These are phyloP conservation scores for Euwallacea similis DNA, from an alignment of 1,140 invertebrate species.

Conservation along the genomic window DNA sequence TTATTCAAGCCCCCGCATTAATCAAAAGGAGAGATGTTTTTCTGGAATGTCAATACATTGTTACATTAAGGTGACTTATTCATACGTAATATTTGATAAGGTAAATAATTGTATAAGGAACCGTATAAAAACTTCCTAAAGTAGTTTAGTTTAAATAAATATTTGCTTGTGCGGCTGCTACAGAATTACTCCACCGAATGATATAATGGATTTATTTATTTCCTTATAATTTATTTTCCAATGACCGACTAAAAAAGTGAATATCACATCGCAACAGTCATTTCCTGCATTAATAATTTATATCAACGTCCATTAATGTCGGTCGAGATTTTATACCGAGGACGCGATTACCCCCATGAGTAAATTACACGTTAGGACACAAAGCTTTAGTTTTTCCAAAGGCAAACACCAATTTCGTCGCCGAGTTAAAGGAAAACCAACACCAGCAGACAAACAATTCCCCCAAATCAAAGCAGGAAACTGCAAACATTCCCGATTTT, in stretches of 20 bases:
- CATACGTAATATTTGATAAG: background rate
- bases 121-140: background rate
- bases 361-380: no score
- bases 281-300: background rate
- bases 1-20: no score
- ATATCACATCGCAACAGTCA: background rate
- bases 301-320: no score
- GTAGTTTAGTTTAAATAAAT: background rate
- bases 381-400: background rate
- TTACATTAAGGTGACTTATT: background rate
- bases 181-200: background rate
- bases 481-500: constrained; percentile 3
- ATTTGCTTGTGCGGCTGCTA: background rate
- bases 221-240: background rate
- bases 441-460: background rate
- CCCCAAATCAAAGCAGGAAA: background rate
- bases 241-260: background rate
- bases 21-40: no score
- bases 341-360: no score
- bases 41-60: background rate
- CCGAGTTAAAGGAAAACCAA: background rate
- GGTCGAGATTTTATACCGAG: no score
- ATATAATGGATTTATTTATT: background rate
- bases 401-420: background rate
- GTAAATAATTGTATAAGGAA: no score